Evolutionary conservation across 1,140 invertebrate genomes (phyloP), one percentile per base, ranked within the genome.

Genomic region (Neodiprion lecontei): DNA sequence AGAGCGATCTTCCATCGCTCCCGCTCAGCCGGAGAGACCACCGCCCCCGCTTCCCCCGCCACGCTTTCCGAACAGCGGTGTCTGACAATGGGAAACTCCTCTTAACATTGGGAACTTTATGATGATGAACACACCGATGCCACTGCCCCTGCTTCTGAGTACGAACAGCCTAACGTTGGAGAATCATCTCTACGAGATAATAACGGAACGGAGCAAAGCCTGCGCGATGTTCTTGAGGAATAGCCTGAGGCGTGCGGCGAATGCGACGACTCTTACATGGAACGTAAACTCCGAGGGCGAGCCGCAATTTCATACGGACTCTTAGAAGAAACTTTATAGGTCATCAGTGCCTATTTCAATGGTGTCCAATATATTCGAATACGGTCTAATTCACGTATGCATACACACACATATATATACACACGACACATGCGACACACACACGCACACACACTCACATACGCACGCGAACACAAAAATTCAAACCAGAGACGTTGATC

Each of bases 1-100:
- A 83, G 91, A 92, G 88, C 90, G 88, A 85, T 91, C 88, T 91
- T 91, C 90, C 85, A 89, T 88, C 88, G 90, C 86, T 83, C 89
- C 88, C 84, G 88, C 83, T 85, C 89, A 89, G 84, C 88, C 89
- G 84, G 86, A 86, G 84, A 87, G 90, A 83, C 89, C 89, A 86
- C 91, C 91, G 83, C 92, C 91, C 81, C 92, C 91, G 84, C 90
- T 92, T 88, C 92, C 92, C 78, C 91, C 91, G 84, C 91, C 91
- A 86, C 90, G 91, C 85, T 92, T 92, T 90, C 91, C 91, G 81
- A 89, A 90, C 86, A 90, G 89, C 88, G 91, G 91, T 89, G 92
- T 92, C 89, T 92, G 92, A 92, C 92, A 91, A 89, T 91, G 91
- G 91, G 90, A 90, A 90, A 88, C 84, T 83, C 83, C 81, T 87